These are phyloP conservation scores for Scelioninae gen. 1 DNA, from an alignment of 2,888 invertebrate species.

Conservation along the genomic window DNA sequence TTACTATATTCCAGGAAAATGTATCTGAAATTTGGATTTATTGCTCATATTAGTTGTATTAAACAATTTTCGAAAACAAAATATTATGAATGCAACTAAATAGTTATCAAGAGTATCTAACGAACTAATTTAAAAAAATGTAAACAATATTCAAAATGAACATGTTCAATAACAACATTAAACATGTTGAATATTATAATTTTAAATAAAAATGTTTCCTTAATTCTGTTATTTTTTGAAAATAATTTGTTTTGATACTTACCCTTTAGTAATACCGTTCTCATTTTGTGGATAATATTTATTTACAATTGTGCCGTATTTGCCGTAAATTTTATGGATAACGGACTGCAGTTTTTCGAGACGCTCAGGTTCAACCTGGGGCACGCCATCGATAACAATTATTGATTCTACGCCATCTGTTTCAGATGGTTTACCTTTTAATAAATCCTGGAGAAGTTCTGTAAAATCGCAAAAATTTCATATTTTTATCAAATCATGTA, in stretches of 20 bases:
- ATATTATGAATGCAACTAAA: too few relatives aligned
- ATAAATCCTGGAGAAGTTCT: constrained; percentile 96
- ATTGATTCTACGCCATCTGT: constrained; percentile 98
- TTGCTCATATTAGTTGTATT: too few relatives aligned
- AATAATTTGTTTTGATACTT: constrained; percentile 59
- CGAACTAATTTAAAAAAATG: too few relatives aligned
- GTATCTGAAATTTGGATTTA: constrained; percentile 86
- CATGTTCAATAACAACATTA: too few relatives aligned
- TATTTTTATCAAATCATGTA: too few relatives aligned
- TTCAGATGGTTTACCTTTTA: constrained; percentile 95
- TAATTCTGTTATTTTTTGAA: too few relatives aligned
- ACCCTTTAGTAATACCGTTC: constrained; percentile 94
- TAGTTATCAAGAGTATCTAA: too few relatives aligned
- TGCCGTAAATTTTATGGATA: constrained; percentile 94
- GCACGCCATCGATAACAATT: constrained; percentile 98
- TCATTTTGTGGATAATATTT: constrained; percentile 94
- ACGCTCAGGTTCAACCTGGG: constrained; percentile 95
- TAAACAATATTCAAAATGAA: too few relatives aligned
- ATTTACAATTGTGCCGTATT: constrained; percentile 94
- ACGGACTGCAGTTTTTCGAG: constrained; percentile 96
- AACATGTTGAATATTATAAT: too few relatives aligned
- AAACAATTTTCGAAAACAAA: too few relatives aligned
- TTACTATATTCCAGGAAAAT: constrained; percentile 96
- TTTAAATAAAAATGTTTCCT: not conserved
- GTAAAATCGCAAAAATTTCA: constrained; percentile 71